Evolutionary conservation across 2,888 invertebrate species (phyloP).

Genomic region (Furcula furcula): DNA sequence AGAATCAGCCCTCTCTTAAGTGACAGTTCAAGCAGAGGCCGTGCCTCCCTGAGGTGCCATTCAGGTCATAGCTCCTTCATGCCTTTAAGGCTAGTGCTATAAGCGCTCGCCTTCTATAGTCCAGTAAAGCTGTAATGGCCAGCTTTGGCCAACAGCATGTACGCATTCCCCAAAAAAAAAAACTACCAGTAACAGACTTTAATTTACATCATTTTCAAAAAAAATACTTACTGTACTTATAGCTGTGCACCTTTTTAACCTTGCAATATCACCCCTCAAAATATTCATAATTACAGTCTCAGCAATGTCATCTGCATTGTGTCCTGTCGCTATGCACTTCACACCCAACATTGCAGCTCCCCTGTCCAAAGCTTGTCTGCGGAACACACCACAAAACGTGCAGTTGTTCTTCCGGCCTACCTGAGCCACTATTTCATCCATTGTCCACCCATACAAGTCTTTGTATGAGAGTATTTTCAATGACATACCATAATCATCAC

Average conservation of each 20-base stretch:
- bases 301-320: conserved; percentile 98
- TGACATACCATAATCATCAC: conserved; percentile 95
- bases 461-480: conserved; percentile 97
- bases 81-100: too few species aligned
- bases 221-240: conserved; percentile 88
- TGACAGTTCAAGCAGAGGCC: too few species aligned
- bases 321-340: conserved; percentile 97
- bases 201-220: too few species aligned
- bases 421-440: conserved; percentile 97
- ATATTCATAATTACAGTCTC: conserved; percentile 99
- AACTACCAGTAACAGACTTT: too few species aligned
- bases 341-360: conserved; percentile 95
- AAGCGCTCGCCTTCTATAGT: too few species aligned
- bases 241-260: conserved; percentile 95
- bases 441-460: conserved; percentile 99
- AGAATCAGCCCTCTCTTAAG: too few species aligned
- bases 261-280: conserved; percentile 96
- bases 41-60: too few species aligned
- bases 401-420: conserved; percentile 96
- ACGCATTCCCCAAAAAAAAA: too few species aligned
- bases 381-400: conserved; percentile 97
- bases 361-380: conserved; percentile 97
- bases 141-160: too few species aligned
- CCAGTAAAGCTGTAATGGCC: too few species aligned
- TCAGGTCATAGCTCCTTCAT: too few species aligned